phyloP scores from a whole-genome alignment of 1,140 invertebrate species.

The Drosophila miranda region DNA sequence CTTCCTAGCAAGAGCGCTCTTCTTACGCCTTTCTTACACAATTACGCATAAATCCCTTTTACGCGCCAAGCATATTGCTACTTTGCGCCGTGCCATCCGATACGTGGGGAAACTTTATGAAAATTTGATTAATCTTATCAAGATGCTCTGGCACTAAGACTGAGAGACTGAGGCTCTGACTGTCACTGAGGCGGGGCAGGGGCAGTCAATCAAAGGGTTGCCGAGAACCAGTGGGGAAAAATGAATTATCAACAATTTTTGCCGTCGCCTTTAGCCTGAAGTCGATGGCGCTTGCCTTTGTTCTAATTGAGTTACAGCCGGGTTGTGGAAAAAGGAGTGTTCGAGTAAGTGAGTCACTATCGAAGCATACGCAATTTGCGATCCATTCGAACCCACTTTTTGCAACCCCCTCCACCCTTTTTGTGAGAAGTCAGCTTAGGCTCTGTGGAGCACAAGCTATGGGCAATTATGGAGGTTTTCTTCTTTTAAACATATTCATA shows the following conservation, averaged over 20 bases:
- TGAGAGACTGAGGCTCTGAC: too few species aligned
- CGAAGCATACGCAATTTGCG: constrained; percentile 14
- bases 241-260: constrained; percentile 77
- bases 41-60: constrained; percentile 79
- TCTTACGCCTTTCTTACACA: constrained; percentile 76
- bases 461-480: constrained; percentile 25
- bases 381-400: constrained; percentile 8
- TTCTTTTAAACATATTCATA: constrained; percentile 67
- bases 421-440: constrained; percentile 31
- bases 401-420: neutral
- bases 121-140: constrained; percentile 82
- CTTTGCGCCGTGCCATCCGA: constrained; percentile 39
- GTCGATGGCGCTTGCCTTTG: constrained; percentile 40
- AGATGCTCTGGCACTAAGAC: constrained; percentile 49
- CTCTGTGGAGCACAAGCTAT: constrained; percentile 8
- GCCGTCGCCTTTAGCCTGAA: constrained; percentile 15
- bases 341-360: constrained; percentile 22
- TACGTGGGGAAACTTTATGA: constrained; percentile 64
- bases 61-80: constrained; percentile 72
- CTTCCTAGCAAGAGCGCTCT: constrained; percentile 15
- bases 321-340: constrained; percentile 4
- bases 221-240: constrained; percentile 50
- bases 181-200: constrained; percentile 2
- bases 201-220: constrained; percentile 41
- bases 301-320: constrained; percentile 72